Percentiles rank a stretch among this genome's conserved stretches.
Evolutionary conservation across 2,113 vertebrate species (phyloP).

Genomic region (Lanius collurio): DNA sequence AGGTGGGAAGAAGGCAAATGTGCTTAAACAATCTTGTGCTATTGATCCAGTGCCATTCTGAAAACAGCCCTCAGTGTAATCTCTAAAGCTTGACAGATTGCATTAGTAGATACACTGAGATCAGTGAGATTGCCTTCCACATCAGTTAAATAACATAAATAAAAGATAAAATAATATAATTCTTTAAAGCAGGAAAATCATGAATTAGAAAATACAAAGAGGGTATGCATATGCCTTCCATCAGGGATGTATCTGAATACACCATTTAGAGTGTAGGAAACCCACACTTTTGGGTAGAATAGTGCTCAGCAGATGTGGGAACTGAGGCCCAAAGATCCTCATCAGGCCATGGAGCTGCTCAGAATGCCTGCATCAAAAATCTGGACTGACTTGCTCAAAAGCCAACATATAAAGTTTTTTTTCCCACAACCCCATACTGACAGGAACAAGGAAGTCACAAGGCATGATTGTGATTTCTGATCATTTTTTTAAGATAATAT

Average conservation of each 20-base stretch:
- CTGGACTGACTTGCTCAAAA: not conserved
- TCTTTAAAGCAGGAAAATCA: not conserved
- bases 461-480: not conserved
- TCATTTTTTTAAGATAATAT: not conserved
- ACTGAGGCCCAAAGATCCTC: not conserved
- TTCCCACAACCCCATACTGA: not conserved
- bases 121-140: not conserved
- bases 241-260: not conserved
- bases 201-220: not conserved
- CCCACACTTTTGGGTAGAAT: not conserved
- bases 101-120: not conserved
- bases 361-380: not conserved
- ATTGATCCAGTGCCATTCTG: constrained; percentile 47
- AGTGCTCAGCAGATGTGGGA: not conserved
- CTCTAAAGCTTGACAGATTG: constrained; percentile 30
- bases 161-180: not conserved
- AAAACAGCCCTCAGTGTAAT: constrained; percentile 20
- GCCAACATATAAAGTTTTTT: fast-evolving
- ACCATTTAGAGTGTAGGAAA: not conserved
- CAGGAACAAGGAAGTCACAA: not conserved
- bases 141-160: not conserved
- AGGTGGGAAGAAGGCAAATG: constrained; percentile 39
- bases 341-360: not conserved
- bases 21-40: constrained; percentile 27
- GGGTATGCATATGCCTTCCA: not conserved